Evolutionary conservation across 2,797 vertebrate species (phyloP).

Genomic region (Tachyglossus aculeatus): DNA sequence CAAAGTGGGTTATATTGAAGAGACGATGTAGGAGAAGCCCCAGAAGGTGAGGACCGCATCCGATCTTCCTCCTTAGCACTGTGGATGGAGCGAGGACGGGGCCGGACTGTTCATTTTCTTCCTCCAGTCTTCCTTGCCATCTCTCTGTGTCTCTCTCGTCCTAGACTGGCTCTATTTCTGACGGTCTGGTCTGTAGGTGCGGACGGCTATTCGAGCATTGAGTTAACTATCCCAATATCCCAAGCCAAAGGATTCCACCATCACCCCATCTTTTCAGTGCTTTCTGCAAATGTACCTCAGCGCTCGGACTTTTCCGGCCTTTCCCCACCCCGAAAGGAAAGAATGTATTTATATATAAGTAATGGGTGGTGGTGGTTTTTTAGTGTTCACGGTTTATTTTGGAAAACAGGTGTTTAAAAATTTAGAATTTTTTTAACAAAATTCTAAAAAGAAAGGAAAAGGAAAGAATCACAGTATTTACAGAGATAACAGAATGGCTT

Average conservation of each 20-base stretch:
- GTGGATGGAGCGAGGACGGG: background rate
- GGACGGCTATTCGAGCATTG: slow-evolving; percentile 53
- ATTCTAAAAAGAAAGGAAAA: slow-evolving; percentile 69
- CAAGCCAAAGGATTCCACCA: slow-evolving; percentile 34
- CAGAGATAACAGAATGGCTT: slow-evolving; percentile 79
- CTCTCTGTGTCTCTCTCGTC: slow-evolving; percentile 48
- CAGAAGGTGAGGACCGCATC: slow-evolving; percentile 17
- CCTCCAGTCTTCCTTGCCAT: slow-evolving; percentile 32
- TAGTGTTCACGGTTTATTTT: slow-evolving; percentile 77
- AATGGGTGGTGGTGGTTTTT: slow-evolving; percentile 54
- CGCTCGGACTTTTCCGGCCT: slow-evolving; percentile 65
- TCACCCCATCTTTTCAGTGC: slow-evolving; percentile 7
- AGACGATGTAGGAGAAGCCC: slow-evolving; percentile 54
- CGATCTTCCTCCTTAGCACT: slow-evolving; percentile 22
- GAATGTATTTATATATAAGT: slow-evolving; percentile 67
- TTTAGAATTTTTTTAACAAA: slow-evolving; percentile 80
- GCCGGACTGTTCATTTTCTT: background rate
- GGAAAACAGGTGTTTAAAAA: slow-evolving; percentile 76
- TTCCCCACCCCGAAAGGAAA: slow-evolving; percentile 63
- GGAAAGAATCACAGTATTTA: slow-evolving; percentile 78
- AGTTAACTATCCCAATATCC: slow-evolving; percentile 29
- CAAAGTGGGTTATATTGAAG: slow-evolving; percentile 58
- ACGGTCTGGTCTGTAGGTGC: slow-evolving; percentile 40
- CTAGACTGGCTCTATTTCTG: slow-evolving; percentile 23
- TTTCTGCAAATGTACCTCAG: slow-evolving; percentile 45